Percentiles rank a stretch among this genome's conserved stretches.
Evolutionary conservation across 2,888 invertebrate species (phyloP).

Genomic region (Heliconius sara): DNA sequence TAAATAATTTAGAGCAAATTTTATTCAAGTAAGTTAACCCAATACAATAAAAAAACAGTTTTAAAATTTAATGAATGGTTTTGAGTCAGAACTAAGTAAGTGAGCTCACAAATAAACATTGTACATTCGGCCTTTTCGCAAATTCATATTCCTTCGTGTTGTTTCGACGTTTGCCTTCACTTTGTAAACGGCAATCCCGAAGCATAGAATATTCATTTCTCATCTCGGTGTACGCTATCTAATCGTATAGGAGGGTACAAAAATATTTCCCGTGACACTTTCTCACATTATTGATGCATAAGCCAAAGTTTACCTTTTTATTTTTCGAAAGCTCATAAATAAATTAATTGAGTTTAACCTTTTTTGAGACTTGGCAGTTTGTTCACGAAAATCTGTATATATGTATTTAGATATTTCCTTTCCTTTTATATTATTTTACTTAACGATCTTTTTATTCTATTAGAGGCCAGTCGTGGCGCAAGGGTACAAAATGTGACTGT

Average conservation of each 20-base stretch:
- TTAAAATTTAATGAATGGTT: not conserved
- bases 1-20: not conserved
- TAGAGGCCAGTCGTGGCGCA: no score
- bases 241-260: conserved; percentile 51
- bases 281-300: conserved; percentile 53
- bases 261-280: conserved; percentile 51
- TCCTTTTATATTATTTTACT: not conserved
- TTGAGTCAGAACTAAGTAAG: not conserved
- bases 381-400: not conserved
- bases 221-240: conserved; percentile 52
- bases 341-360: conserved; percentile 9
- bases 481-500: no score
- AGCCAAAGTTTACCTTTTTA: conserved; percentile 41
- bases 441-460: not conserved
- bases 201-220: conserved; percentile 58
- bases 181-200: conserved; percentile 43
- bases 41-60: not conserved
- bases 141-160: conserved; percentile 30
- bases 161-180: conserved; percentile 40
- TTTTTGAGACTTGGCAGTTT: not conserved
- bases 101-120: conserved; percentile 12
- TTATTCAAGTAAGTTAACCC: not conserved
- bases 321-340: conserved; percentile 8
- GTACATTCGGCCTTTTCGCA: conserved; percentile 25
- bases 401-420: not conserved